phyloP scores from a whole-genome alignment of 2,113 vertebrate genomes.

The Trachemys scripta region DNA sequence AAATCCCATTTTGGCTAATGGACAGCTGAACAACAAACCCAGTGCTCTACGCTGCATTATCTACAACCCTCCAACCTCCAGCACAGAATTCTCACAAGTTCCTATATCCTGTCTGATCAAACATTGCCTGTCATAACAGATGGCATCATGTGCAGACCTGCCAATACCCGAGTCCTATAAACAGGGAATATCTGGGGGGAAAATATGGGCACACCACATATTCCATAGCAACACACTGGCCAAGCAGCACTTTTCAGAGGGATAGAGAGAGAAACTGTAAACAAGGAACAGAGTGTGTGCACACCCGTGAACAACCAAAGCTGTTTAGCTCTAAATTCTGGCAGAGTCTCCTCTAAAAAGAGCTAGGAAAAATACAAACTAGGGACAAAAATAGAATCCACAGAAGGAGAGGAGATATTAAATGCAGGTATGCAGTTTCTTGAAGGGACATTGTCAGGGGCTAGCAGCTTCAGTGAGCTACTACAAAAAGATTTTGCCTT shows the following conservation, averaged over 20 bases:
- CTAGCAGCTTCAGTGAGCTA: background rate
- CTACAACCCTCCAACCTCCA: background rate
- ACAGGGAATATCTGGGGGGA: background rate
- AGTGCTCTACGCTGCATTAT: background rate
- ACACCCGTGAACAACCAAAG: background rate
- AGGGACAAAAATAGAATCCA: background rate
- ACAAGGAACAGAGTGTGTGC: background rate
- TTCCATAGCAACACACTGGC: background rate
- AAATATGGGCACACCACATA: background rate
- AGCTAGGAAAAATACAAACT: background rate
- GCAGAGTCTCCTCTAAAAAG: background rate
- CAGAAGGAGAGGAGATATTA: background rate
- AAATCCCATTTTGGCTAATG: background rate
- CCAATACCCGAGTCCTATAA: background rate
- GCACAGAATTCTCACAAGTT: background rate
- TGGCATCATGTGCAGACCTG: background rate
- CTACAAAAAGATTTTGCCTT: conserved; percentile 28
- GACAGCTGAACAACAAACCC: background rate
- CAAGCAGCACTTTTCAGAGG: background rate
- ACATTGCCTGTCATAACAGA: background rate
- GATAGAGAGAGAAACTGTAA: background rate
- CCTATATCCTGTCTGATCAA: background rate
- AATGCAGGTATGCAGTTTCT: background rate
- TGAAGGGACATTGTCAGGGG: background rate
- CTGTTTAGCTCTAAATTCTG: background rate